These are phyloP conservation scores for Daphoenositta chrysoptera DNA, from an alignment of 2,113 vertebrate genomes.

Conservation along the genomic window DNA sequence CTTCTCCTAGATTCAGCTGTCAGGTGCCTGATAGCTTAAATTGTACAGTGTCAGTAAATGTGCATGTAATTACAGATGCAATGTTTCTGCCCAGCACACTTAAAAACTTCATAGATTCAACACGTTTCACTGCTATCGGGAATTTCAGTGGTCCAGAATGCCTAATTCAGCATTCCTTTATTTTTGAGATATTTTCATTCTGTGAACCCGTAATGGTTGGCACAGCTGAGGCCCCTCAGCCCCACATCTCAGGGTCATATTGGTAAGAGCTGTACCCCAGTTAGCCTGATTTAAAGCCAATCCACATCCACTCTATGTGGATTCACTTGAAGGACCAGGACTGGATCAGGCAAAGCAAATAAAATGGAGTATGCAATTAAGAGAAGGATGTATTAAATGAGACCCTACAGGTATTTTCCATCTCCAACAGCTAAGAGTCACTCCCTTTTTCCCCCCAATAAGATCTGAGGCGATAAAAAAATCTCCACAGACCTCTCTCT, in stretches of 20 bases:
- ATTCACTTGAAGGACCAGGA: neutral
- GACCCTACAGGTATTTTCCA: constrained; percentile 17
- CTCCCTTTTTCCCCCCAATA: neutral
- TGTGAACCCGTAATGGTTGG: neutral
- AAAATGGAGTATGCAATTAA: neutral
- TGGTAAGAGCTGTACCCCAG: neutral
- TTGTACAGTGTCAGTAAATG: neutral
- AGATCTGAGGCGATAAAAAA: neutral
- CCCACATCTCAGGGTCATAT: neutral
- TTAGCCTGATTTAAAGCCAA: neutral
- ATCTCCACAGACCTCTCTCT: neutral
- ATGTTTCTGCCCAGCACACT: neutral
- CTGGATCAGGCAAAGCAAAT: neutral
- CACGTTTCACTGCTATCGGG: neutral
- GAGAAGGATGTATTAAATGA: neutral
- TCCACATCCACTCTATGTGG: neutral
- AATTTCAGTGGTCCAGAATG: neutral
- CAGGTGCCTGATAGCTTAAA: neutral
- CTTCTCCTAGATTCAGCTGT: neutral
- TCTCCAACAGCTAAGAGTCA: neutral
- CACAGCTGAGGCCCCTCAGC: neutral
- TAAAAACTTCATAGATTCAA: neutral
- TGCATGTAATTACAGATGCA: neutral
- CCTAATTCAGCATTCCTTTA: neutral
- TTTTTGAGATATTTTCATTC: neutral